These are phyloP conservation scores for Ormyrus rosae DNA, from an alignment of 2,888 invertebrate species.

Conservation along the genomic window DNA sequence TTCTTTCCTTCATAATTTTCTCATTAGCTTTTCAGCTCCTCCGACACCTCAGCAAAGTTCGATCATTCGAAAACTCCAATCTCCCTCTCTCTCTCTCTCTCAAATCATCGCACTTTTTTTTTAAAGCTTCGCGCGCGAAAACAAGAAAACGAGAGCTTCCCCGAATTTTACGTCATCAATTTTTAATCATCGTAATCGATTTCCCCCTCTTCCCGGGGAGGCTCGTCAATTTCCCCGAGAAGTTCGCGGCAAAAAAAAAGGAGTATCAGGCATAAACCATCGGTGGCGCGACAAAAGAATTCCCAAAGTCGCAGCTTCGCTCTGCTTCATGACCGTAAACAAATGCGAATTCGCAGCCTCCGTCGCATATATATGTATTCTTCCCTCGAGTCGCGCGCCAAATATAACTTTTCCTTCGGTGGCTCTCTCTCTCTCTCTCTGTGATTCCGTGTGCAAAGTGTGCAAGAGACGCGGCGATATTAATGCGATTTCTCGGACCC, in stretches of 20 bases:
- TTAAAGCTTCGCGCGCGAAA: not conserved
- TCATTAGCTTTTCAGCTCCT: no score
- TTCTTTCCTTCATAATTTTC: no score
- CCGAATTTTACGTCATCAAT: not conserved
- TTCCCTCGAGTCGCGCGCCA: not conserved
- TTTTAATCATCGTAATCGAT: slow-evolving; percentile 37
- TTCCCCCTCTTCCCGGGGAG: not conserved
- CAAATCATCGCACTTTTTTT: no score
- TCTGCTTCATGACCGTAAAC: slow-evolving; percentile 6
- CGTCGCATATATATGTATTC: not conserved
- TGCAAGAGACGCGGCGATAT: slow-evolving; percentile 31
- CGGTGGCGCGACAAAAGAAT: slow-evolving; percentile 1
- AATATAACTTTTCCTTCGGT: slow-evolving; percentile 27
- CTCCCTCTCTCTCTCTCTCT: no score
- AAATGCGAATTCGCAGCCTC: slow-evolving; percentile 1
- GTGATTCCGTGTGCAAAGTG: not conserved
- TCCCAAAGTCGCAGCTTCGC: not conserved
- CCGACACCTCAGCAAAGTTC: no score
- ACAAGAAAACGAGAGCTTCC: not conserved
- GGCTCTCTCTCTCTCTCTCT: no score
- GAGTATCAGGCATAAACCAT: not conserved
- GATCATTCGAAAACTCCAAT: no score
- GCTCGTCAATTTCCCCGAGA: not conserved
- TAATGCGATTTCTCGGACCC: slow-evolving; percentile 42
- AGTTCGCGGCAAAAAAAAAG: no score